Base-by-base conservation (phyloP, 1,140 invertebrate genomes). In the Protaetia brevitarsis region DNA sequence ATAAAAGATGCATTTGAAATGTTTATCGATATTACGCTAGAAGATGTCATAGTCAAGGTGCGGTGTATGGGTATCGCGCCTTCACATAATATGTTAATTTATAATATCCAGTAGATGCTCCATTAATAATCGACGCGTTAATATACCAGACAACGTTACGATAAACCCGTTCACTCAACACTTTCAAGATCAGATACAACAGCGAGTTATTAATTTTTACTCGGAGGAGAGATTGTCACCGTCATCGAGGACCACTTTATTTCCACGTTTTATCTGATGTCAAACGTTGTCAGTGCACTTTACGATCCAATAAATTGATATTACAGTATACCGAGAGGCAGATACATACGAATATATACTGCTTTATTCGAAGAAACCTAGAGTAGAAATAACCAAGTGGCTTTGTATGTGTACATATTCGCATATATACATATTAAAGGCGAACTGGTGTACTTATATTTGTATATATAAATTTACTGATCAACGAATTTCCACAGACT, bases 71-170 rank as follows among this genome's bases (percentile, higher is more conserved):
- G 1, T 8, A 51, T 51, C 21, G 41, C 5, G 26, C 8, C 31
- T 69, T 62, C 60, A 64, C 57, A 69, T 62, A 58, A 68, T 70
- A 70, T 70, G 69, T 66, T 70, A 70, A 70, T 70, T 68, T 67
- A 67, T 61, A 64, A 37, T 65, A 19, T 51, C 19, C 41, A n/a
- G n/a, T n/a, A n/a, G 51, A 27, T 36, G 63, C 59, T 64, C 68
- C 69, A 70, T 70, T 70, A 70, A 70, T 70, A 70, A 70, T 64
- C 66, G 67, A 70, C 67, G 63, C 66, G 58, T 70, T 68, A 64
- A 65, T 64, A 51, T 23, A 51, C 41, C 19, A 51, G 41, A 51
- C 41, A 51, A 67, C 41, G 45, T 23, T 61, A 28, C 62, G 68
- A 70, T 70, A 70, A 67, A 64, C 19, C 26, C 34, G 23, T 27